These are phyloP conservation scores for Spongilla lacustris DNA, from an alignment of 37 sponge, comb jelly and placozoan genomes.

Conservation along the genomic window DNA sequence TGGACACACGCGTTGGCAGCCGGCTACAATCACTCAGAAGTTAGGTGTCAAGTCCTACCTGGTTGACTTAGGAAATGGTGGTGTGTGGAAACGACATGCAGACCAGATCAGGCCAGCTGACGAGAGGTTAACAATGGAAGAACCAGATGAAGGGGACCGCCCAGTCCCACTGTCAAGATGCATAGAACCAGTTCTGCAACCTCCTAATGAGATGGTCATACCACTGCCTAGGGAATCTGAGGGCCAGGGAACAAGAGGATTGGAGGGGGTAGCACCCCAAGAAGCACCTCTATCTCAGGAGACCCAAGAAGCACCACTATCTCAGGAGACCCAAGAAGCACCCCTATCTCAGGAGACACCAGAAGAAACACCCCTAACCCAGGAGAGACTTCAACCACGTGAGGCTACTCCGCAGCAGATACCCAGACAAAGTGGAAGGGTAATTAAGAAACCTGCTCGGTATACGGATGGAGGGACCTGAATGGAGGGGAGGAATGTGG, in stretches of 20 bases:
- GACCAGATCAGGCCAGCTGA: constrained; percentile 2
- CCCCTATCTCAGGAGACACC: background rate
- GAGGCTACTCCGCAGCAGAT: background rate
- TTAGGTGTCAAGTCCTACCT: constrained; percentile 2
- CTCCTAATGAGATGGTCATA: background rate
- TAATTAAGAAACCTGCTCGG: background rate
- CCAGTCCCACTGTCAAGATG: background rate
- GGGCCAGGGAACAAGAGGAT: background rate
- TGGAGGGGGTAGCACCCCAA: background rate
- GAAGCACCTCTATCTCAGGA: too few relatives aligned
- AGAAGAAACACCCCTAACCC: background rate
- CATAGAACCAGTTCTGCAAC: constrained; percentile 1
- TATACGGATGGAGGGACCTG: background rate
- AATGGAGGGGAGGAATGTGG: background rate
- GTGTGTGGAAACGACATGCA: constrained; percentile 11
- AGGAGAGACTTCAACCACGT: background rate
- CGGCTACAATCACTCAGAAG: constrained; percentile 4
- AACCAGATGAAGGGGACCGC: background rate
- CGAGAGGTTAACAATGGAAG: background rate
- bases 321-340: background rate
- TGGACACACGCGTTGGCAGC: constrained; percentile 3
- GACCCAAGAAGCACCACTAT: background rate
- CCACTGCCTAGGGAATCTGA: background rate
- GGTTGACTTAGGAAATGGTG: background rate
- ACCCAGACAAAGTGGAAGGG: background rate